Evolutionary conservation across 2,797 vertebrate species (phyloP), one percentile per base, ranked within the genome.

Genomic region (Telmatherina bonti): DNA sequence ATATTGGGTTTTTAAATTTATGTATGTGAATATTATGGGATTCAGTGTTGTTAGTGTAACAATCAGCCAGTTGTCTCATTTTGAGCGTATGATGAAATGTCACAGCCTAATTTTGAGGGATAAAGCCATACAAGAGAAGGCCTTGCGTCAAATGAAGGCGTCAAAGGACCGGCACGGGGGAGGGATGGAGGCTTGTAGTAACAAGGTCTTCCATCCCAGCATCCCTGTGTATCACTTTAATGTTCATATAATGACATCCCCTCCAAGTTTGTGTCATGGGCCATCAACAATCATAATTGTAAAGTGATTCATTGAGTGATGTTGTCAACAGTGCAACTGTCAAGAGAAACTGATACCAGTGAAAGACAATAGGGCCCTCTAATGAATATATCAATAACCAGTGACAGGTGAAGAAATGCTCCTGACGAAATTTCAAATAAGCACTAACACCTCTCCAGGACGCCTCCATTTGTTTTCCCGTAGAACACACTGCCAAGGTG

Each of bases 261-360:
- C 89, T 94, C 92, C 90, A 92, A 92, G 93, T 93, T 93, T 91
- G 91, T 95, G 94, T 95, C 94, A 95, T 95, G 94, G 94, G 81
- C 94, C 94, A 95, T 95, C 95, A 95, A 94, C 92, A 95, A 94
- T 94, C 93, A 95, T 95, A 95, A 95, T 95, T 95, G 94, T 94
- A 94, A 95, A 94, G 94, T 94, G 93, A 95, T 94, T 95, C 93
- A 93, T 93, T 93, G 94, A 95, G 87, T 93, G 93, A 94, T 94
- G 94, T 92, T 93, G 93, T 94, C 94, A 94, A 93, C 93, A 85
- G 77, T 78, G 89, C 88, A 89, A 92, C 89, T 94, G 93, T 95
- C 94, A 95, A 92, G 90, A 91, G 88, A 90, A 92, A 92, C 88
- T 86, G 91, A 91, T 90, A 88, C 87, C 70, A 80, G 70, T 74